Evolutionary conservation across 2,113 vertebrate genomes (phyloP), one percentile per base, ranked within the genome.

Genomic region (Haemorhous mexicanus): DNA sequence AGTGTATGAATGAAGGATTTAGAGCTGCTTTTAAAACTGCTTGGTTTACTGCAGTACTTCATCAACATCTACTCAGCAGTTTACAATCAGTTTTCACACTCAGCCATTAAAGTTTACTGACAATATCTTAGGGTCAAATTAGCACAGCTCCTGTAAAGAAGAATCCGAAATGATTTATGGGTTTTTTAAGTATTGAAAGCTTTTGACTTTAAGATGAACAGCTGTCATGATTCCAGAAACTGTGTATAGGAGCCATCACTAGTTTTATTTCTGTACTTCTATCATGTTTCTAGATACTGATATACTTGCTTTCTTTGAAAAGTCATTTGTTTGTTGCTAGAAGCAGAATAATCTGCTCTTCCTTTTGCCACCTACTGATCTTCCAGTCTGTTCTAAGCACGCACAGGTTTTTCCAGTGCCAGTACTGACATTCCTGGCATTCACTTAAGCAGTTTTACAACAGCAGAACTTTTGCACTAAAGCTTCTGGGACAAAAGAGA

Each of bases 111-210:
- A 16, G 62, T 23, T 83, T 68, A 70, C 16, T 87, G 62, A n/a
- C 53, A 78, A 44, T 28, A 59, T 68, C 72, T 77, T 64, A 78
- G 41, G 53, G 35, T 82, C 66, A 68, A 49, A 89, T 89, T 44
- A 89, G 52, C 56, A 61, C 32, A 84, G 72, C 27, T 92, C 56
- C 73, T 84, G 19, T 78, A n/a, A 72, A 78, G 66, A 70, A 58
- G 47, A 28, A 53, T 74, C 30, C 43, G 24, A 9, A 70, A 67
- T 32, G 4, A 78, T 62, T 44, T 59, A 50, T 20, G 22, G 49
- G 49, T 47, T 82, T 80, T 90, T 69, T 37, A 87, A 78, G 33
- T 66, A 77, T 5, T 73, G 35, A 58, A 90, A 74, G 64, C 27
- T 87, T 94, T 75, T 52, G 52, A 30, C 70, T 62, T 2, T 41